These are phyloP conservation scores for Daubentonia madagascariensis DNA, from an alignment of 2,113 vertebrate species.

Conservation along the genomic window DNA sequence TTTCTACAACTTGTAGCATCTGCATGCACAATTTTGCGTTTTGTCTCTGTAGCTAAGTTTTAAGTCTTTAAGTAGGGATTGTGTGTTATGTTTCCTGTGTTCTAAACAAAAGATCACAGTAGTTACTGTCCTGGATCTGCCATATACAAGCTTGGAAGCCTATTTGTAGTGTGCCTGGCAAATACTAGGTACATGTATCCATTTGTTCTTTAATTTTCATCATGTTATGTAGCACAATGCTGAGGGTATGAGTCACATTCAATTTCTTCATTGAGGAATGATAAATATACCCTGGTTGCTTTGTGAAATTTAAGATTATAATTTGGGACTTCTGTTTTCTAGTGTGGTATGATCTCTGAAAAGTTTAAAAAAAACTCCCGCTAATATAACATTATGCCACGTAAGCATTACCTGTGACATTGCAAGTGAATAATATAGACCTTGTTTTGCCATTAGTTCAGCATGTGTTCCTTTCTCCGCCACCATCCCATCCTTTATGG, in stretches of 20 bases:
- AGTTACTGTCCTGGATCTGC: neutral
- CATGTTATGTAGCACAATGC: neutral
- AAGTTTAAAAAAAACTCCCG: neutral
- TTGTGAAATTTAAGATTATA: neutral
- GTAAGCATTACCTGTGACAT: conserved; percentile 74
- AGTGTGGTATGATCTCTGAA: neutral
- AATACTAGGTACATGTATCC: neutral
- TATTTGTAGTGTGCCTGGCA: neutral
- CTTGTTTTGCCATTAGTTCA: conserved; percentile 72
- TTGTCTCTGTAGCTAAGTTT: neutral
- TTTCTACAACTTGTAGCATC: neutral
- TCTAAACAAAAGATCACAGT: neutral
- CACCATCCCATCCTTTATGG: conserved; percentile 66
- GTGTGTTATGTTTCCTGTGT: neutral
- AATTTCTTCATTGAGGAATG: neutral
- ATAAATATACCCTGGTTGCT: neutral
- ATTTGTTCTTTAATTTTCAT: neutral
- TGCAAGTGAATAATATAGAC: conserved; percentile 75
- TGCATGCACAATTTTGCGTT: neutral
- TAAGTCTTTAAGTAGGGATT: neutral
- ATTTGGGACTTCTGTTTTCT: neutral
- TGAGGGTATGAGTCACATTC: neutral
- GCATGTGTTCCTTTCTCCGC: conserved; percentile 74
- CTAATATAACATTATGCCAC: neutral
- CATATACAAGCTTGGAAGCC: neutral